Conservation (phyloP, 2,113 vertebrate genomes). For the Semicossyphus pulcher region DNA sequence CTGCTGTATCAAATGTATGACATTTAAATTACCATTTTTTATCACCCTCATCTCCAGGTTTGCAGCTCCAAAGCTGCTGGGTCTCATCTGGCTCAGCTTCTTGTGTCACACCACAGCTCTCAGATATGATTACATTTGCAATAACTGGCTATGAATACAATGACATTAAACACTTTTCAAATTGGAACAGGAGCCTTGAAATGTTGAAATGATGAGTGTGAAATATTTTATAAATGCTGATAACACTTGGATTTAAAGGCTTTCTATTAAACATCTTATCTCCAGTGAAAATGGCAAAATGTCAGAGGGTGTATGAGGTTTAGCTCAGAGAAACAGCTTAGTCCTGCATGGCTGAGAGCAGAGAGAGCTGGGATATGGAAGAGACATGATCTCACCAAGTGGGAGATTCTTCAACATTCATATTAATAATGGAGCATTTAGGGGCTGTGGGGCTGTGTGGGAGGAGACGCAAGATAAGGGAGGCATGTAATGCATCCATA, state of each 20-base stretch:
- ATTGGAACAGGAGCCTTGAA: neutral
- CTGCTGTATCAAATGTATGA: too few species aligned
- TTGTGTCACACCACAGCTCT: neutral
- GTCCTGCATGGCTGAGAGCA: slow-evolving; percentile 40
- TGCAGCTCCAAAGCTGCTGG: neutral
- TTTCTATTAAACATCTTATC: slow-evolving; percentile 28
- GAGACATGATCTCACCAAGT: slow-evolving; percentile 42
- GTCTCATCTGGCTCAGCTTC: neutral
- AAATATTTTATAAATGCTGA: slow-evolving; percentile 22
- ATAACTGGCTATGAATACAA: too few species aligned
- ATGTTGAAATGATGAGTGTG: too few species aligned
- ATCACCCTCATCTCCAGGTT: neutral
- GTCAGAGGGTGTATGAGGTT: slow-evolving; percentile 58
- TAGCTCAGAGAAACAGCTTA: slow-evolving; percentile 48
- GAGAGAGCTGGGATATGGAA: slow-evolving; percentile 44
- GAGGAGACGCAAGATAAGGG: neutral
- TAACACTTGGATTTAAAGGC: neutral
- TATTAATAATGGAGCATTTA: slow-evolving; percentile 64
- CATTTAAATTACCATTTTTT: too few species aligned
- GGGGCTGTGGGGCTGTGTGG: neutral
- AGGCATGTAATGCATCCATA: neutral
- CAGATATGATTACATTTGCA: slow-evolving; percentile 16
- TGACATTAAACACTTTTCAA: neutral
- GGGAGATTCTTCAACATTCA: slow-evolving; percentile 42
- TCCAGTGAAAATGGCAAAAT: slow-evolving; percentile 51